Evolutionary conservation across 2,888 invertebrate genomes (phyloP).

Genomic region (Drosophila acutilabella): DNA sequence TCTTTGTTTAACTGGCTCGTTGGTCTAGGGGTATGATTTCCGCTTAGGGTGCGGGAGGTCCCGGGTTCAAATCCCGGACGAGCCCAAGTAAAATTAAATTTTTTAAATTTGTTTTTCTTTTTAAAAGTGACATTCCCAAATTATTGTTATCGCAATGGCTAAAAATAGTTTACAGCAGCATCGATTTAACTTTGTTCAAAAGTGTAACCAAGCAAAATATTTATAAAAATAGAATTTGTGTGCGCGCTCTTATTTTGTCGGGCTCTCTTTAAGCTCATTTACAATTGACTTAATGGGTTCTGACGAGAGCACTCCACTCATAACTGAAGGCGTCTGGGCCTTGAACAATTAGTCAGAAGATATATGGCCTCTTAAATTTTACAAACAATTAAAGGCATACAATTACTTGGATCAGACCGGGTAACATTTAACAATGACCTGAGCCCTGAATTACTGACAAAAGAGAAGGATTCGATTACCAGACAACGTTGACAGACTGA

Average conservation of each 20-base stretch:
- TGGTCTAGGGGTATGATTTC: constrained; percentile 86
- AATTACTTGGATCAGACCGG: constrained; percentile 31
- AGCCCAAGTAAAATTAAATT: constrained; percentile 74
- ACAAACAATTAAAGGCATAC: constrained; percentile 42
- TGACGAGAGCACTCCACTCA: not conserved
- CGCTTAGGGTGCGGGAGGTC: constrained; percentile 86
- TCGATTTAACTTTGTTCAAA: too few relatives aligned
- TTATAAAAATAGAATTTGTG: not conserved
- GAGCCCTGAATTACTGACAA: constrained; percentile 14
- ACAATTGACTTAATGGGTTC: not conserved
- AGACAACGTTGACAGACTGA: constrained; percentile 46
- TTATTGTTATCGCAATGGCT: not conserved
- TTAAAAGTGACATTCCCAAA: not conserved
- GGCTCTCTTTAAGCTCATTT: not conserved
- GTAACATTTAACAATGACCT: constrained; percentile 7
- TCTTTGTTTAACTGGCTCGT: constrained; percentile 23
- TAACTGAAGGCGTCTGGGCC: not conserved
- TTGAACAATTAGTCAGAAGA: constrained; percentile 26
- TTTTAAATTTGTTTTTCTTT: constrained; percentile 9
- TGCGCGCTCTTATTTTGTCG: not conserved
- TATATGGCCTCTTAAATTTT: constrained; percentile 39
- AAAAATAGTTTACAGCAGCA: not conserved
- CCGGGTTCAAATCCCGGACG: constrained; percentile 86
- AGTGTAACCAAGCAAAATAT: not conserved
- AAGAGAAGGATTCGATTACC: constrained; percentile 53